These are phyloP conservation scores for Sylvia borin DNA, from an alignment of 2,797 vertebrate species.

Conservation along the genomic window DNA sequence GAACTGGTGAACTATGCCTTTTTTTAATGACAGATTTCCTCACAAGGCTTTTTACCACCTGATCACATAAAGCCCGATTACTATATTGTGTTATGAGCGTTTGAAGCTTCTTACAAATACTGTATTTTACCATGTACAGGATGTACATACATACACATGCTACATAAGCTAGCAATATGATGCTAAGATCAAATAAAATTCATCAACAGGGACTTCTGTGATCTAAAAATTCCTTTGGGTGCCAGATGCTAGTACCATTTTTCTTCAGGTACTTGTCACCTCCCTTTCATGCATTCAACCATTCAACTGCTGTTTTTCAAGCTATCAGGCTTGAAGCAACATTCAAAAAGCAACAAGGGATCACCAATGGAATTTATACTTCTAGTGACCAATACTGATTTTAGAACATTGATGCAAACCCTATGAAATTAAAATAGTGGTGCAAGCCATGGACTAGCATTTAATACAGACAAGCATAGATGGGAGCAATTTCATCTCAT, in stretches of 20 bases:
- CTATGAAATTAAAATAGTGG: background rate
- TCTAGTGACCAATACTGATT: background rate
- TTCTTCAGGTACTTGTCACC: background rate
- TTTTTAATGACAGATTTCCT: background rate
- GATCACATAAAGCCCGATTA: background rate
- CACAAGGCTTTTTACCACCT: background rate
- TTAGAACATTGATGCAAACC: background rate
- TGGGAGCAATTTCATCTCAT: background rate
- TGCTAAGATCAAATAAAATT: background rate
- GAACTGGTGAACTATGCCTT: background rate
- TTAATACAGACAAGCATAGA: background rate
- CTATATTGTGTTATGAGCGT: background rate
- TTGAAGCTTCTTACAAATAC: background rate
- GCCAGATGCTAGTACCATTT: background rate
- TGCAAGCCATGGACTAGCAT: background rate
- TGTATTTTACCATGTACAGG: background rate
- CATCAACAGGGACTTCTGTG: background rate
- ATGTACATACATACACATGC: fast-evolving
- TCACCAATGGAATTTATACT: background rate
- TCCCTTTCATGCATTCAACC: background rate
- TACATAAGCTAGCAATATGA: background rate
- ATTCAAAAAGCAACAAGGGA: background rate
- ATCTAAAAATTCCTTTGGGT: background rate
- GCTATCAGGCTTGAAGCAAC: background rate
- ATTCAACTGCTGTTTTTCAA: background rate